Conservation (phyloP, 2,113 vertebrate genomes). For the Bucco capensis region DNA sequence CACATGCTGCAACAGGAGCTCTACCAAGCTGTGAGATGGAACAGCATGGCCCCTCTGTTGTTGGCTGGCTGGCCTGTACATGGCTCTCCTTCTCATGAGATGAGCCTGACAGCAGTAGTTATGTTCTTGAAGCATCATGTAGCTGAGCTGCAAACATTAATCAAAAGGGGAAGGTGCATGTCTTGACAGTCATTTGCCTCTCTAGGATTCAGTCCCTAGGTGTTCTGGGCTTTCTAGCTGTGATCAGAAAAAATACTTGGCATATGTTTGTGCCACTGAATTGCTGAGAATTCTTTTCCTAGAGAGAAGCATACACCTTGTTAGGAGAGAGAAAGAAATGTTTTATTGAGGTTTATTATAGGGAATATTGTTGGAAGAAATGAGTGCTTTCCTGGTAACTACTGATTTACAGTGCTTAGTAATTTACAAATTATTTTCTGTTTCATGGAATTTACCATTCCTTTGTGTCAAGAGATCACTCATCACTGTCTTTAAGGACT, state of each 20-base stretch:
- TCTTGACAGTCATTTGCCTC: background rate
- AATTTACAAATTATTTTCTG: background rate
- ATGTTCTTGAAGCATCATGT: background rate
- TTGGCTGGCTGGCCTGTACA: background rate
- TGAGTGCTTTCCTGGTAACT: background rate
- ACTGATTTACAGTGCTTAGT: background rate
- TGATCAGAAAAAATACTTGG: background rate
- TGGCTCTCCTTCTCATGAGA: background rate
- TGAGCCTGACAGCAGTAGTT: background rate
- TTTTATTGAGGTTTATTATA: background rate
- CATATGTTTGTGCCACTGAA: background rate
- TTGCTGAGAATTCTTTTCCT: background rate
- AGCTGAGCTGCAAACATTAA: background rate
- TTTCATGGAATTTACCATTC: background rate
- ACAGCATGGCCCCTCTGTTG: constrained; percentile 12
- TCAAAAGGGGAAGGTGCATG: background rate
- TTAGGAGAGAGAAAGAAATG: background rate
- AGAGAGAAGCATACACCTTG: background rate
- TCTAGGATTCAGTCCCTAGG: background rate
- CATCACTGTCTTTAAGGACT: background rate
- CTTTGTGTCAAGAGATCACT: background rate
- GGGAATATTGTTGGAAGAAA: background rate
- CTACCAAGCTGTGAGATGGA: background rate
- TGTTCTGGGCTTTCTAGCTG: background rate
- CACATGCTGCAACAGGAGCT: constrained; percentile 22